Conservation (phyloP, 2,888 invertebrate species). For the Nycteola revayana region DNA sequence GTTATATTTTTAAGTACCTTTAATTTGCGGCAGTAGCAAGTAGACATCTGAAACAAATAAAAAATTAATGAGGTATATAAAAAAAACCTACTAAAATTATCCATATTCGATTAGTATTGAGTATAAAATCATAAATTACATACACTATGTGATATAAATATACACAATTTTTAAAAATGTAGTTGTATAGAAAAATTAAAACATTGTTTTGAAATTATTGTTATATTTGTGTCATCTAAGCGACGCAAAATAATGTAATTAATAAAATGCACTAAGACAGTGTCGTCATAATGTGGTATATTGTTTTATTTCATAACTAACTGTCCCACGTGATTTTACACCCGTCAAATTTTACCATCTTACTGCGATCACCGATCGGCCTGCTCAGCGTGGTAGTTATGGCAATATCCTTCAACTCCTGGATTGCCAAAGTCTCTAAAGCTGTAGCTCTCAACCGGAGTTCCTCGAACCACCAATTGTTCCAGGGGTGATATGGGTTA, state of each 20-base stretch:
- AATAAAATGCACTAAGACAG: slow-evolving; percentile 74
- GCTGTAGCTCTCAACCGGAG: too few relatives aligned
- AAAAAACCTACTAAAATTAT: slow-evolving; percentile 19
- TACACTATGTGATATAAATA: slow-evolving; percentile 75
- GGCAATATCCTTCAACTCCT: too few relatives aligned
- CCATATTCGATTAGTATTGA: slow-evolving; percentile 30
- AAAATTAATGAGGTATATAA: slow-evolving; percentile 15
- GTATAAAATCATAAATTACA: slow-evolving; percentile 42
- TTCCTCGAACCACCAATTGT: too few relatives aligned
- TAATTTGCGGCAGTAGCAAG: slow-evolving; percentile 11
- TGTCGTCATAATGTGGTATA: slow-evolving; percentile 54
- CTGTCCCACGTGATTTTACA: too few relatives aligned
- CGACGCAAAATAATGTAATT: slow-evolving; percentile 49
- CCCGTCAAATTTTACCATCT: too few relatives aligned
- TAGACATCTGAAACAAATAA: slow-evolving; percentile 30
- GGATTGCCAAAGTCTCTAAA: too few relatives aligned
- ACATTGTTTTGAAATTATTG: slow-evolving; percentile 65
- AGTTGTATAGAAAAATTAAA: slow-evolving; percentile 54
- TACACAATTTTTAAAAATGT: slow-evolving; percentile 74
- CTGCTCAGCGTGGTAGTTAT: too few relatives aligned
- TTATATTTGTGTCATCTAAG: slow-evolving; percentile 58
- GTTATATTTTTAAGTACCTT: background rate
- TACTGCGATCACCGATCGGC: too few relatives aligned
- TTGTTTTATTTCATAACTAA: slow-evolving; percentile 50
- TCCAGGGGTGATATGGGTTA: too few relatives aligned